phyloP scores from a whole-genome alignment of 2,888 invertebrate species.

The Cyaniris semiargus region DNA sequence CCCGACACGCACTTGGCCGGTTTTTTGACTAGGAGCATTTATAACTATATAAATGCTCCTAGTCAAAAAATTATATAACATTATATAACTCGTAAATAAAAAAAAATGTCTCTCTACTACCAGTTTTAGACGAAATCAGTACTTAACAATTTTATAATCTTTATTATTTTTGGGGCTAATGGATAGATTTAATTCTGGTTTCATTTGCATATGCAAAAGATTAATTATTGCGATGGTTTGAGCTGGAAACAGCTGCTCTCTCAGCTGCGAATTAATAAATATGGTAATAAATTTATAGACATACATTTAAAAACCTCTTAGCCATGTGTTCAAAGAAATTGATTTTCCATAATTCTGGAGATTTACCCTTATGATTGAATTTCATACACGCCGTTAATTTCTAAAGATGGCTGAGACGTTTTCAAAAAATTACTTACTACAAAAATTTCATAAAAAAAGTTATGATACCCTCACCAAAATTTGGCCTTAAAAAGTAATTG shows the following conservation, averaged over 20 bases:
- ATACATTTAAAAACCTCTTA: constrained; percentile 15
- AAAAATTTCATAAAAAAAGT: not conserved
- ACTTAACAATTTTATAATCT: constrained; percentile 19
- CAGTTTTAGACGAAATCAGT: not conserved
- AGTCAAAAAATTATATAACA: too few species aligned
- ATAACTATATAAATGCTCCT: too few species aligned
- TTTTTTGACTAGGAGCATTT: too few species aligned
- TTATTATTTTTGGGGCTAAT: constrained; percentile 18
- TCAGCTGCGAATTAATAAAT: constrained; percentile 30
- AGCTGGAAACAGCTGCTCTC: constrained; percentile 8
- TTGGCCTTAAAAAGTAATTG: not conserved
- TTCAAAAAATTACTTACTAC: not conserved
- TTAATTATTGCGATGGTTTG: constrained; percentile 27
- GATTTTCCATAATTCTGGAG: not conserved
- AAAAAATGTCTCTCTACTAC: not conserved
- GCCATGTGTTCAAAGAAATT: constrained; percentile 1
- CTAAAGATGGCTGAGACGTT: not conserved
- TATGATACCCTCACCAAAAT: not conserved
- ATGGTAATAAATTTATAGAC: constrained; percentile 18
- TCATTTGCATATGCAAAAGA: constrained; percentile 28
- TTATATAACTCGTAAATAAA: too few species aligned
- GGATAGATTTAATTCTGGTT: constrained; percentile 20
- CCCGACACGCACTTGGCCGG: too few species aligned
- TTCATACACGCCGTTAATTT: not conserved
- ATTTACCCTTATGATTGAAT: not conserved